Percentiles rank a stretch among this genome's conserved stretches.
phyloP scores from a whole-genome alignment of 2,888 invertebrate genomes.

The Pasiphila rectangulata region DNA sequence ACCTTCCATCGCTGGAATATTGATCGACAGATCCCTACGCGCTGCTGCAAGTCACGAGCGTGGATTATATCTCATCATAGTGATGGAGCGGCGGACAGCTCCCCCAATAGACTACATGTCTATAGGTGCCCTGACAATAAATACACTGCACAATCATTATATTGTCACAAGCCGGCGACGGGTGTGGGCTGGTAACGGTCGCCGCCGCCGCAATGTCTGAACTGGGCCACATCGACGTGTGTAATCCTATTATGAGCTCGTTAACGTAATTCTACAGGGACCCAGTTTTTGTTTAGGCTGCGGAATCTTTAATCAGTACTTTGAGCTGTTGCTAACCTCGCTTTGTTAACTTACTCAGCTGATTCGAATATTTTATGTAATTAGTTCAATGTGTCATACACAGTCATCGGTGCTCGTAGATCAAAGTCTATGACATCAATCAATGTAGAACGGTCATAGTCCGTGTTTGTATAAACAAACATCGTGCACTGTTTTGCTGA shows the following conservation, averaged over 20 bases:
- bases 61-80: constrained; percentile 45
- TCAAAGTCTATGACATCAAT: constrained; percentile 42
- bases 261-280: constrained; percentile 68
- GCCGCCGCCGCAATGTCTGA: constrained; percentile 54
- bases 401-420: constrained; percentile 36
- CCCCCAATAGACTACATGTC: constrained; percentile 45
- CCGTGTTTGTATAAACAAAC: constrained; percentile 35
- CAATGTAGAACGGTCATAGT: constrained; percentile 41
- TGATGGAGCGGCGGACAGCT: constrained; percentile 51
- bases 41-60: constrained; percentile 41
- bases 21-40: constrained; percentile 31
- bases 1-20: constrained; percentile 53
- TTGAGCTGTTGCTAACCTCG: constrained; percentile 11
- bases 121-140: constrained; percentile 54
- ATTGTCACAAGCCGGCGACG: constrained; percentile 64
- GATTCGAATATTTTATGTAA: constrained; percentile 40
- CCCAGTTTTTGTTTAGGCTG: constrained; percentile 49
- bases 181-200: constrained; percentile 55
- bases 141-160: constrained; percentile 70
- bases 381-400: constrained; percentile 41
- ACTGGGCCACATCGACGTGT: constrained; percentile 67
- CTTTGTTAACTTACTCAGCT: constrained; percentile 18
- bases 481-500: constrained; percentile 49
- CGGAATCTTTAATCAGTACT: constrained; percentile 35
- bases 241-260: constrained; percentile 78